Evolutionary conservation across 1,140 invertebrate species (phyloP), one percentile per base, ranked within the genome.

Genomic region (Drosophila guanche): DNA sequence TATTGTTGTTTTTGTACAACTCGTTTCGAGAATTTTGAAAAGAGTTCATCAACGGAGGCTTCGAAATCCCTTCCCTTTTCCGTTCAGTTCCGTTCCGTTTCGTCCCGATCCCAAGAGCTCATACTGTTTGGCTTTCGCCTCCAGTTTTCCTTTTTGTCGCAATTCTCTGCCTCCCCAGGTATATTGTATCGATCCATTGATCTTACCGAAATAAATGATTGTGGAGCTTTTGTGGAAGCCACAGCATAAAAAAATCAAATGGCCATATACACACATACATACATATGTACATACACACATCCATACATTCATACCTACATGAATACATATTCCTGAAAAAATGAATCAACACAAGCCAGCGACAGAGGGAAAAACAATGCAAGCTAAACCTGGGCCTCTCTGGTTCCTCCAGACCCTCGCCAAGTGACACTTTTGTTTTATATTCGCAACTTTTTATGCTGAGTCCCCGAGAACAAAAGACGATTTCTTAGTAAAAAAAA

Each of bases 371-470:
- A 79, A 81, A 86, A 88, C 83, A 88, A 86, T 85, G 83, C 70
- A 78, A 76, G 63, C 75, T 76, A 45, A 76, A 58, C 69, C 55
- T 54, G 53, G 42, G 55, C 55, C 45, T 57, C 69, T 55, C 70
- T 74, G 50, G 69, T 45, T 55, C 50, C 58, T 54, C 43, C 54
- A 73, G 53, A 48, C 75, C 53, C 59, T 63, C 61, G 68, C 66
- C 75, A 88, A 88, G 75, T 88, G 84, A 89, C 84, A 88, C 79
- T 89, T 83, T 89, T 88, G 83, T 88, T 86, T 86, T 88, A 89
- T 89, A 83, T 88, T 83, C 67, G 83, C 79, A 79, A 84, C 78
- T 89, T 89, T 89, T 88, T 83, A 75, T 86, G 60, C 42, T 77
- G 73, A 65, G 81, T 67, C 51, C 53, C 65, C 47, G 54, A 86